Evolutionary conservation across 2,797 vertebrate species (phyloP).

Genomic region (Crenichthys baileyi): DNA sequence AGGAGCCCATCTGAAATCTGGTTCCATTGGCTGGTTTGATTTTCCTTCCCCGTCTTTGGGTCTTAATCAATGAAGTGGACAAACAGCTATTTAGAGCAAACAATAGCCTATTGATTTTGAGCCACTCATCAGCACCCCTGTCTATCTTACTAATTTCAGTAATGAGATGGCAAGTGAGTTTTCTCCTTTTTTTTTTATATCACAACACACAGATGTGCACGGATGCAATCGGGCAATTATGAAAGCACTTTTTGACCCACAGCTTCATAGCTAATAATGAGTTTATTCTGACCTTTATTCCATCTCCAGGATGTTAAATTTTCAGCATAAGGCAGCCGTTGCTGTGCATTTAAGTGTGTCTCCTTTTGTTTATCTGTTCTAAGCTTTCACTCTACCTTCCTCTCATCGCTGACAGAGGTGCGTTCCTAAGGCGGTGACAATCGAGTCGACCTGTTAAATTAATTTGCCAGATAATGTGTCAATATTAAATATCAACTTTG

Average conservation of each 20-base stretch:
- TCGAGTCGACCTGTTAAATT: conserved; percentile 81
- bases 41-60: conserved; percentile 67
- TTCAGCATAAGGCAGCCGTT: conserved; percentile 14
- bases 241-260: conserved; percentile 29
- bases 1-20: conserved; percentile 60
- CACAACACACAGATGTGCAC: background rate
- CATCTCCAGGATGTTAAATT: conserved; percentile 23
- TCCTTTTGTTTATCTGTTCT: conserved; percentile 33
- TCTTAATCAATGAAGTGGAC: conserved; percentile 79
- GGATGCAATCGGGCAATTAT: conserved; percentile 18
- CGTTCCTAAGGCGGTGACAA: conserved; percentile 74
- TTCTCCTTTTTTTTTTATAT: conserved; percentile 32
- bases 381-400: conserved; percentile 45
- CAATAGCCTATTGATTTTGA: conserved; percentile 77
- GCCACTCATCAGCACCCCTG: conserved; percentile 67
- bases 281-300: conserved; percentile 25
- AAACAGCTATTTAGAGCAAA: conserved; percentile 80
- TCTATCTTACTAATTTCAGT: conserved; percentile 74
- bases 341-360: conserved; percentile 32
- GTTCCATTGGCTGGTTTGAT: conserved; percentile 76
- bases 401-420: conserved; percentile 55
- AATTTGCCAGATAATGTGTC: conserved; percentile 87
- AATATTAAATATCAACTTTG: conserved; percentile 85
- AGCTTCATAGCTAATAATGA: conserved; percentile 17
- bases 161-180: conserved; percentile 68